Evolutionary conservation across 2,797 vertebrate genomes (phyloP).

Genomic region (Argyrosomus regius): DNA sequence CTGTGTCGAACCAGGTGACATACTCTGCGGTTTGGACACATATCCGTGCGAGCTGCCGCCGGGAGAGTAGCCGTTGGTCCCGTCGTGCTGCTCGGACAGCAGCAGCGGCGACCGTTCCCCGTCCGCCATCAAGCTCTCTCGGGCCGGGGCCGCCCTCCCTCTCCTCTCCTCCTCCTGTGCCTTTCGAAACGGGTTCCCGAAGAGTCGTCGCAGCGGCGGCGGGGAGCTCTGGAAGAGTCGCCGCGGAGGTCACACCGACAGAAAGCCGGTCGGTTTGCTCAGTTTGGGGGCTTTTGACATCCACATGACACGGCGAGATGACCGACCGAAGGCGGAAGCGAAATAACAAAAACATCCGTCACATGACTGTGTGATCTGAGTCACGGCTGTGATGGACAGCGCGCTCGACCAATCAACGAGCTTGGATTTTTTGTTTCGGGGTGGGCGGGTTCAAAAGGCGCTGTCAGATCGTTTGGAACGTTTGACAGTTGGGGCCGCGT

Average conservation of each 20-base stretch:
- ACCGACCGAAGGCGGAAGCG: conserved; percentile 55
- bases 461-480: background rate
- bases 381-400: conserved; percentile 39
- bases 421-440: background rate
- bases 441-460: conserved; percentile 7
- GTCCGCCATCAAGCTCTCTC: conserved; percentile 83
- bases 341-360: conserved; percentile 74
- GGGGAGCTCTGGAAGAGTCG: background rate
- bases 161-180: too few species aligned
- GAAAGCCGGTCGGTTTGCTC: background rate
- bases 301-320: conserved; percentile 70
- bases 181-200: background rate
- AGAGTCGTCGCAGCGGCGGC: background rate
- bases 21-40: conserved; percentile 84
- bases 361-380: conserved; percentile 67
- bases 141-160: conserved; percentile 11
- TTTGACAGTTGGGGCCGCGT: conserved; percentile 9
- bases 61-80: conserved; percentile 80
- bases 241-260: background rate
- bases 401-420: conserved; percentile 51
- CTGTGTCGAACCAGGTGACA: conserved; percentile 25
- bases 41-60: conserved; percentile 71
- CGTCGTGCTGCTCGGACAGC: conserved; percentile 86
- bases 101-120: conserved; percentile 91
- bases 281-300: background rate